Evolutionary conservation across 2,888 invertebrate genomes (phyloP), one percentile per base, ranked within the genome.

Genomic region (Blastobasis adustella): DNA sequence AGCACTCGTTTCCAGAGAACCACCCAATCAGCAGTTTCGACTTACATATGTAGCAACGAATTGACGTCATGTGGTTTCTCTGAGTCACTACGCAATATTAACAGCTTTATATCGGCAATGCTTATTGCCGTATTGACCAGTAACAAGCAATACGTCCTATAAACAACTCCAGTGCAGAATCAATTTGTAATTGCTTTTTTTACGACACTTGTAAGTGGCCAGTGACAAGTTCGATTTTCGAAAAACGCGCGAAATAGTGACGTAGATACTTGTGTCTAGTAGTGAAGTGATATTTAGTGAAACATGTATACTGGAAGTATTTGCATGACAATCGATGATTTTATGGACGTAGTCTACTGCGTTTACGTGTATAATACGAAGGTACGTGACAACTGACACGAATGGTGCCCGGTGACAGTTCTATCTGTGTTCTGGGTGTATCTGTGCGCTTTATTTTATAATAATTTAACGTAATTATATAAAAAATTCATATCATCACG

Each of bases 331-430:
- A 79, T 86, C 38, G 79, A 85, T 56, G 81, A 79, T 57, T 87
- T 87, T 59, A 71, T 81, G 73, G 87, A 87, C 77, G 85, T 86
- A 41, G 87, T 86, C 0, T 84, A 77, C 51, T 85, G 79, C 61
- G 83, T 71, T 49, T 87, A 87, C 54, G 64, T 81, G 9, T 66
- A 67, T 9, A 76, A 66, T 51, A 66, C 66, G 41, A 76, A 79
- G 80, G 81, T 82, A 67, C 41, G 65, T 68, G 53, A 42, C 44
- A n/a, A 23, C 23, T 23, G 23, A 23, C 23, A 23, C 23, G 3
- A 23, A 23, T 23, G 23, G 23, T 23, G 23, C 23, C 23, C 23
- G 23, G 23, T 23, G 23, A 23, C 23, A 3, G 3, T 23, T 23
- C 23, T 23, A 23, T 23, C 23, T 23, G 23, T 2, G 23, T 23